phyloP scores from a whole-genome alignment of 2,797 vertebrate genomes.

The Tiaroga cobitis region DNA sequence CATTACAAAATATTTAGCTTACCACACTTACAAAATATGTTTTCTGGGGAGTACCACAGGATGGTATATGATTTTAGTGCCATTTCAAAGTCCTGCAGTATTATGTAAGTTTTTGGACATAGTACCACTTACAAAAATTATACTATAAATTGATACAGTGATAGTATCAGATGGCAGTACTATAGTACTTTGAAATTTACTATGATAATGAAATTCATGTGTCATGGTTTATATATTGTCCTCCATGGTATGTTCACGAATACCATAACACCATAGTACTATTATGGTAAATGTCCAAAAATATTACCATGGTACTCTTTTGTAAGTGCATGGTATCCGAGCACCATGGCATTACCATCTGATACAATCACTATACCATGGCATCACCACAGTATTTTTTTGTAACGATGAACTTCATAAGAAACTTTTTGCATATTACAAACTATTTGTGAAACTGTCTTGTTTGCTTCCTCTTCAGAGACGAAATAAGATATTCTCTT shows the following conservation, averaged over 20 bases:
- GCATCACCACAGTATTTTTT: background rate
- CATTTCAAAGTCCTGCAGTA: background rate
- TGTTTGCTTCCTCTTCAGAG: background rate
- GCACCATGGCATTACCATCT: background rate
- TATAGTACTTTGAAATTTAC: background rate
- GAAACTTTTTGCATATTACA: background rate
- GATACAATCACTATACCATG: background rate
- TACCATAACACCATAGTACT: background rate
- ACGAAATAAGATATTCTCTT: conserved; percentile 23
- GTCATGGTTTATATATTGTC: background rate
- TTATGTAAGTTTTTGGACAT: background rate
- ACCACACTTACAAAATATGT: background rate
- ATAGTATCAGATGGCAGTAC: background rate
- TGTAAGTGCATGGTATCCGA: background rate
- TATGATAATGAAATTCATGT: background rate
- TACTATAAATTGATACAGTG: background rate
- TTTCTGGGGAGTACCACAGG: background rate
- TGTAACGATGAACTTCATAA: background rate
- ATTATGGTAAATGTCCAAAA: background rate
- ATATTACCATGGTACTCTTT: background rate
- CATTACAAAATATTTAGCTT: background rate
- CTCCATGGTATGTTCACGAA: background rate
- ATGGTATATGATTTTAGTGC: background rate
- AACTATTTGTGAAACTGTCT: background rate
- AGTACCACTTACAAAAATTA: background rate